A percentile compares a stretch with the other conserved stretches of the same genome.
Conservation (phyloP, 1,140 invertebrate species). For the Macrobrachium nipponense region DNA sequence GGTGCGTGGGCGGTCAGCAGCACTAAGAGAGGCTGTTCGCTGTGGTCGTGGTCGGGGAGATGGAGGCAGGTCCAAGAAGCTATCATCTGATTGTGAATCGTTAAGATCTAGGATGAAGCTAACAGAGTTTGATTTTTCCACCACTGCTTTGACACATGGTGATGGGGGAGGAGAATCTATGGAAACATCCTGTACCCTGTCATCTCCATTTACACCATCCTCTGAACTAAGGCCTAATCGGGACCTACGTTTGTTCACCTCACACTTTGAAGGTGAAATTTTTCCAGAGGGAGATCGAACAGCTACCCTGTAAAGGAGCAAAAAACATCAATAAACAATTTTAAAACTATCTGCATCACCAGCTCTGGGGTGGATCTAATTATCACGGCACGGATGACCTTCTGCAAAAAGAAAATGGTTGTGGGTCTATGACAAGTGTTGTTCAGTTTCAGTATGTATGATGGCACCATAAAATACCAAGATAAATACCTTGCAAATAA, state of each 20-base stretch:
- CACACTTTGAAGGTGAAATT: constrained; percentile 48
- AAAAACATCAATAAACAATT: background rate
- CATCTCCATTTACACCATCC: constrained; percentile 29
- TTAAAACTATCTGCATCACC: no score
- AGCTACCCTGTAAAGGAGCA: constrained; percentile 43
- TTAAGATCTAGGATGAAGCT: constrained; percentile 85
- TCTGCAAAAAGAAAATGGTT: no score
- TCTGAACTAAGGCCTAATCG: constrained; percentile 25
- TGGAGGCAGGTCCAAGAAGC: constrained; percentile 45
- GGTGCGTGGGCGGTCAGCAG: constrained; percentile 54
- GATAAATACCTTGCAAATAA: no score
- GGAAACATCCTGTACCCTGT: constrained; percentile 23
- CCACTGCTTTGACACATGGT: constrained; percentile 80
- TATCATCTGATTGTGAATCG: constrained; percentile 63
- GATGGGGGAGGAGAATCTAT: constrained; percentile 68
- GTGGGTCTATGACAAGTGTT: no score
- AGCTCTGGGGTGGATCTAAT: no score
- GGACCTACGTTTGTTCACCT: constrained; percentile 28
- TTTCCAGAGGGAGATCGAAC: constrained; percentile 41
- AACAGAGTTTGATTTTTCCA: constrained; percentile 85
- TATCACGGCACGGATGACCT: no score
- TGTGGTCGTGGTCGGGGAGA: constrained; percentile 49
- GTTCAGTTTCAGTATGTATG: no score
- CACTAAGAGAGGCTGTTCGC: constrained; percentile 50
- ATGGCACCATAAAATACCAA: no score